phyloP scores from a whole-genome alignment of 2,113 vertebrate genomes.

The Oncorhynchus nerka region DNA sequence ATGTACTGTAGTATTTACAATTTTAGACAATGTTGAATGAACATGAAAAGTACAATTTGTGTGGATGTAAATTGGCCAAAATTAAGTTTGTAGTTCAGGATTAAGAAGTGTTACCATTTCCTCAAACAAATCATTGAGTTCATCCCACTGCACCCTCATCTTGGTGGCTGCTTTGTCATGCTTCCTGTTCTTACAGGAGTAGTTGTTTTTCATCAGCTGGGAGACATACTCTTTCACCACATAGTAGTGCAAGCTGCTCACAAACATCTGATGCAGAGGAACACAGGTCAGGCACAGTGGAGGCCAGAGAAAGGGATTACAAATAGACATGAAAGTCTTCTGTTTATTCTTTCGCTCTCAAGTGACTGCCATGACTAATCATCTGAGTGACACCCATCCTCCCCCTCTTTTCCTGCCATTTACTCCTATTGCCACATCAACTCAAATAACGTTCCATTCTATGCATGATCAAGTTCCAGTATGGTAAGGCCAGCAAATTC shows the following conservation, averaged over 20 bases:
- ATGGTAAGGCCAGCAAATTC: too few relatives aligned
- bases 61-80: background rate
- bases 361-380: background rate
- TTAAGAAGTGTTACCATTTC: slow-evolving; percentile 60
- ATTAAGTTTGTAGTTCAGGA: background rate
- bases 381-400: too few relatives aligned
- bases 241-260: slow-evolving; percentile 54
- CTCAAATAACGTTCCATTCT: too few relatives aligned
- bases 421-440: too few relatives aligned
- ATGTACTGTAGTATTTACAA: background rate
- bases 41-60: background rate
- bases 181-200: slow-evolving; percentile 69
- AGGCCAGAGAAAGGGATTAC: background rate
- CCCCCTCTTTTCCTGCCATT: too few relatives aligned
- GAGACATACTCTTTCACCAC: slow-evolving; percentile 66
- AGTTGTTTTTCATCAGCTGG: slow-evolving; percentile 73
- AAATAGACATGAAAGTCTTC: too few relatives aligned
- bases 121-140: slow-evolving; percentile 56
- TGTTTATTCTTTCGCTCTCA: background rate
- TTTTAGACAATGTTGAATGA: background rate
- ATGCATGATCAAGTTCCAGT: too few relatives aligned
- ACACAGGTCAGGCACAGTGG: background rate
- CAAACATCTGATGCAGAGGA: slow-evolving; percentile 56
- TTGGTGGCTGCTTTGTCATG: slow-evolving; percentile 63
- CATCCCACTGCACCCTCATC: slow-evolving; percentile 55